Evolutionary conservation across 1,140 invertebrate genomes (phyloP), one percentile per base, ranked within the genome.

Genomic region (Drosophila serrata): DNA sequence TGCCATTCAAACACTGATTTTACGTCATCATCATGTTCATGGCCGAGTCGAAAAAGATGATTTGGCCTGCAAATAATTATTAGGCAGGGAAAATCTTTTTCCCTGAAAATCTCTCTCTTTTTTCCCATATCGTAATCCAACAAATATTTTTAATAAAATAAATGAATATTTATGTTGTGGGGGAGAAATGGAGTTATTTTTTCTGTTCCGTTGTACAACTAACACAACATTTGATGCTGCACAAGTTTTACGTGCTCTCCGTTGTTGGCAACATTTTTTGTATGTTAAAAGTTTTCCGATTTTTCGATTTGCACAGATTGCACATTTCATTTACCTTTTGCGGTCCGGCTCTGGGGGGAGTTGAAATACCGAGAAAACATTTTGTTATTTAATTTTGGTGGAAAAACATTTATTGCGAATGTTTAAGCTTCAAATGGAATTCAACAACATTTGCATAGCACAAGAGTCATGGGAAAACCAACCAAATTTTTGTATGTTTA

Each of bases 241-340:
- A 39, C 13, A 64, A 37, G 39, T 33, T 51, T 31, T 37, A 24
- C 22, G 49, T 60, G 65, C 35, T 62, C 31, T 60, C 58, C 24
- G 46, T 40, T 64, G 69, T 51, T 75, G 67, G 40, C 33, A 72
- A 72, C 49, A 70, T 48, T 72, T 68, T 70, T 72, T 40, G 40
- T 58, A 27, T 17, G 42, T 31, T 31, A 43, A 72, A 72, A 72
- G 53, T 70, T 58, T 73, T 72, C 40, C 22, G 69, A 72, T 72
- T 72, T 72, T 59, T 68, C 51, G 65, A 58, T 58, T 48, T 33
- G 65, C 68, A 70, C 68, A 72, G 68, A 72, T 72, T 72, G 68
- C 65, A 72, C 68, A 72, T 72, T 72, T 72, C 68, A 72, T 72
- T 72, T 72, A 72, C 68, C 67, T 70, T 68, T 72, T 72, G 69